Evolutionary conservation across 2,113 vertebrate species (phyloP), one percentile per base, ranked within the genome.

Genomic region (Calypte anna): DNA sequence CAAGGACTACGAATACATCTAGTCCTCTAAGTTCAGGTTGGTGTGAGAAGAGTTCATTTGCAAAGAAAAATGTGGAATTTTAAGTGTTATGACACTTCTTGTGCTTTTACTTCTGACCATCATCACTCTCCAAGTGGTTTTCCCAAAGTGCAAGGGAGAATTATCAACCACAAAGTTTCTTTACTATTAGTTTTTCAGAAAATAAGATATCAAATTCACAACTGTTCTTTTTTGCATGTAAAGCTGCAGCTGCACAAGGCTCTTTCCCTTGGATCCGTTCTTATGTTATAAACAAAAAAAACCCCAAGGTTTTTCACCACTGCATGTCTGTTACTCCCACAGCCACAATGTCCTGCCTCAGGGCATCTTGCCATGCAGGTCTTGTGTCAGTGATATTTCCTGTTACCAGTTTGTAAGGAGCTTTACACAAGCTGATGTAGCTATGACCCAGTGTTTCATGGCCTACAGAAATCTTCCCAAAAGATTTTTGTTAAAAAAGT

Each of bases 331-430:
- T 46, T 58, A 28, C 10, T 59, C 43, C 59, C 31, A 28, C 38
- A 28, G 55, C 59, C 31, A 28, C 43, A 22, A 59, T 44, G 40
- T 69, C 36, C 76, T 81, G 46, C 61, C 55, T 69, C 11, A 6
- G 31, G 43, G 25, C 33, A 22, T 28, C 33, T 16, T 88, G 28
- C 30, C 54, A 10, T 0, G 10, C 12, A 67, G 43, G 18, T 53
- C 43, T 55, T 20, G 2, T 5, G n/a, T 20, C 7, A 74, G 14
- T 18, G 22, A 3, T 23, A 22, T 25, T 58, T 27, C 55, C 20
- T 18, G 5, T 69, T 77, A 10, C 46, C 15, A 59, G 7, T 55
- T 86, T 0, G 0, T 54, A 36, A 63, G 14, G n/a, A 38, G 40
- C 62, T 74, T 89, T 27, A 14, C 10, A 7, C 8, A 40, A 23